A percentile compares a stretch with the other conserved stretches of the same genome.
These are phyloP conservation scores for Ceratosolen solmsi DNA, from an alignment of 1,140 invertebrate genomes.

Conservation along the genomic window DNA sequence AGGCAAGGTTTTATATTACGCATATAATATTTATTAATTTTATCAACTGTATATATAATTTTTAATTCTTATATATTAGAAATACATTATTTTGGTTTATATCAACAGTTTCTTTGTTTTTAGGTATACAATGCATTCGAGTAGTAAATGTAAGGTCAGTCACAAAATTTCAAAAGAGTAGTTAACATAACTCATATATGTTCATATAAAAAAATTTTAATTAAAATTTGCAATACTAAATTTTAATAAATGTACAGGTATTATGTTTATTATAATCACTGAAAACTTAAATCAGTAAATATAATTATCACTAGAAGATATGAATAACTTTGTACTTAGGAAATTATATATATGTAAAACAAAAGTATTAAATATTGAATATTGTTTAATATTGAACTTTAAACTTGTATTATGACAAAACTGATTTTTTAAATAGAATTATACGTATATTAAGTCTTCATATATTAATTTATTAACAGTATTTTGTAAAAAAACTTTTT, in stretches of 20 bases:
- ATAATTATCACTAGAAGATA: constrained; percentile 16
- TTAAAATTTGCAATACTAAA: constrained; percentile 40
- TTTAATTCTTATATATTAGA: not conserved
- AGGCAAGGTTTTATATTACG: not conserved
- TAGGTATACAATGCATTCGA: constrained; percentile 7
- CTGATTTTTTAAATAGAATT: not conserved
- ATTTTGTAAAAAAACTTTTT: constrained; percentile 14
- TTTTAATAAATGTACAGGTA: constrained; percentile 28
- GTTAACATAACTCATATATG: not conserved
- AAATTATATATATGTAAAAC: constrained; percentile 24
- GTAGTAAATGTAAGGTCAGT: constrained; percentile 21
- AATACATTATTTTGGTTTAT: constrained; percentile 13
- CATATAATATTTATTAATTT: constrained; percentile 21
- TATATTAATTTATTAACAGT: constrained; percentile 1
- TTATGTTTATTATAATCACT: constrained; percentile 23
- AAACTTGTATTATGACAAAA: constrained; percentile 2
- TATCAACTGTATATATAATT: not conserved
- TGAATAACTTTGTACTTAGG: constrained; percentile 31
- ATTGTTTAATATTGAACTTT: not conserved
- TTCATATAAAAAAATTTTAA: not conserved
- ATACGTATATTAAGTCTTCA: not conserved
- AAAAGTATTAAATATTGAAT: constrained; percentile 34
- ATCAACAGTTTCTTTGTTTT: not conserved
- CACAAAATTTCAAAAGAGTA: constrained; percentile 1
- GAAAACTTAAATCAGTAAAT: constrained; percentile 19